Conservation (phyloP, 2,113 vertebrate genomes). For the Oceanites oceanicus region DNA sequence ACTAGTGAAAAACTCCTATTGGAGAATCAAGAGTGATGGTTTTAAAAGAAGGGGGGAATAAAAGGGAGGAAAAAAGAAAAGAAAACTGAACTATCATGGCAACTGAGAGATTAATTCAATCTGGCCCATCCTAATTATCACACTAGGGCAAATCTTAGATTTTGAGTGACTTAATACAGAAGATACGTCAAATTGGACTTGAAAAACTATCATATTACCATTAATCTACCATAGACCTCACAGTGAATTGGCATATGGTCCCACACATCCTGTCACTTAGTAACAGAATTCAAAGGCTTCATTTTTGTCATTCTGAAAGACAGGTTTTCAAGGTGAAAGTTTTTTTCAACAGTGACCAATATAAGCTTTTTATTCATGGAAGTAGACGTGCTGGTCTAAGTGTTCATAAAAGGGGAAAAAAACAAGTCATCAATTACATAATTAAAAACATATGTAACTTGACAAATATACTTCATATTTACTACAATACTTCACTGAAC, state of each 20-base stretch:
- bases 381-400: neutral
- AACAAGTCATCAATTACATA: neutral
- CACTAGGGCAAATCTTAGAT: neutral
- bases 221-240: neutral
- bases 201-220: neutral
- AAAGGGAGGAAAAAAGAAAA: neutral
- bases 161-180: neutral
- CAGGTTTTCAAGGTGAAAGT: neutral
- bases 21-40: neutral
- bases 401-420: neutral
- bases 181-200: neutral
- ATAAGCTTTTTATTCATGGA: neutral
- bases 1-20: neutral
- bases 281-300: neutral
- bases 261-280: neutral
- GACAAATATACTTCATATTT: neutral
- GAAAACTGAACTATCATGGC: neutral
- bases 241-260: neutral
- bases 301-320: neutral
- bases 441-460: neutral
- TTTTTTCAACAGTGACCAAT: neutral
- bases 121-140: neutral
- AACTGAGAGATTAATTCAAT: neutral
- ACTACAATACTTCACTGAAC: neutral
- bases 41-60: neutral